A percentile compares a stretch with the other conserved stretches of the same genome.
phyloP scores from a whole-genome alignment of 2,888 invertebrate genomes.

The Acanthoscelides obtectus region DNA sequence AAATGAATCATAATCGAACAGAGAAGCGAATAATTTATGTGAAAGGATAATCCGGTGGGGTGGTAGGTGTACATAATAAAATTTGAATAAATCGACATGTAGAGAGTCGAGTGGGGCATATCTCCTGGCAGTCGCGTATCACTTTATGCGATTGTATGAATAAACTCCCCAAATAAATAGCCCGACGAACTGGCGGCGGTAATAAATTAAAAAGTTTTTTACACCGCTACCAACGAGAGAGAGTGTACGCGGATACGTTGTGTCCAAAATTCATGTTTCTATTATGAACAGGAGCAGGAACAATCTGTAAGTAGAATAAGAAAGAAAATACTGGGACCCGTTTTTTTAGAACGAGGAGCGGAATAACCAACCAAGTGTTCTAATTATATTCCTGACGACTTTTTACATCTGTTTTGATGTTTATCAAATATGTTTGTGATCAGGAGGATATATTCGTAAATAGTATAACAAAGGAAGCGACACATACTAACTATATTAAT shows the following conservation, averaged over 20 bases:
- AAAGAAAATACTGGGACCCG: no score
- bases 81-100: not conserved
- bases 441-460: no score
- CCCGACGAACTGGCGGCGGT: slow-evolving; percentile 26
- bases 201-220: not conserved
- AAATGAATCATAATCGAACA: not conserved
- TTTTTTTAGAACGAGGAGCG: no score
- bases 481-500: no score
- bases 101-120: not conserved
- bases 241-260: slow-evolving; percentile 34
- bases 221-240: slow-evolving; percentile 22
- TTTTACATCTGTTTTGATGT: no score
- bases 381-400: no score
- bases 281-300: no score
- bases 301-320: no score
- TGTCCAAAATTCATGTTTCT: not conserved
- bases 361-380: no score
- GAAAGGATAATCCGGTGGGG: not conserved
- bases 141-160: slow-evolving; percentile 30
- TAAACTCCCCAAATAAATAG: slow-evolving; percentile 39
- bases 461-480: no score
- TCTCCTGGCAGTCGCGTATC: not conserved
- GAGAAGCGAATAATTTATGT: not conserved
- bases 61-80: not conserved
- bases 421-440: no score